phyloP scores from a whole-genome alignment of 2,888 invertebrate species.

The Eilema sororculum region DNA sequence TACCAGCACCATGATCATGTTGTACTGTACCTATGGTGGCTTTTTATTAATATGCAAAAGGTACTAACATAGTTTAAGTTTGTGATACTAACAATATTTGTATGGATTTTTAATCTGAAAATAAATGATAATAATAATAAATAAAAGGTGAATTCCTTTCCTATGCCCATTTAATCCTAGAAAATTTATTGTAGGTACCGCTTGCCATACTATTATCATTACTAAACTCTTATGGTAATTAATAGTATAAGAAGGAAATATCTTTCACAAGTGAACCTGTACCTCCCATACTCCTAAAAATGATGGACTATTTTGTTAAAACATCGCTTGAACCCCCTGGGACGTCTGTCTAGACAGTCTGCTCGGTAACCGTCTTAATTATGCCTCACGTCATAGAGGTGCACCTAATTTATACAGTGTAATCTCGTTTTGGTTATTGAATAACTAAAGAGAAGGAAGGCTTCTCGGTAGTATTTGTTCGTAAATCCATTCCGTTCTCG shows the following conservation, averaged over 20 bases:
- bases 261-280: neutral
- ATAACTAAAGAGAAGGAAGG: neutral
- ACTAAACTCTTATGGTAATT: too few relatives aligned
- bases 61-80: too few relatives aligned
- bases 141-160: too few relatives aligned
- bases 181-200: too few relatives aligned
- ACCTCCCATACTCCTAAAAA: neutral
- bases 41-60: too few relatives aligned
- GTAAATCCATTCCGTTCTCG: neutral
- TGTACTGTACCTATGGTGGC: too few relatives aligned
- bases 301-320: neutral
- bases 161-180: too few relatives aligned
- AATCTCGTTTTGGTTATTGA: slow-evolving; percentile 2
- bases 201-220: too few relatives aligned
- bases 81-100: too few relatives aligned
- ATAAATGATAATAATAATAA: too few relatives aligned
- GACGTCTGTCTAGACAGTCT: neutral
- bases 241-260: neutral
- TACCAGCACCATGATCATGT: too few relatives aligned
- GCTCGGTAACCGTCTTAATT: neutral
- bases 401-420: neutral
- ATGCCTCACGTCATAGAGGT: neutral
- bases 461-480: neutral
- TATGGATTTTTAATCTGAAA: too few relatives aligned
- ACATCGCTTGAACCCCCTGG: neutral